These are phyloP conservation scores for Tupaia chinensis DNA, from an alignment of 2,113 vertebrate species.

Conservation along the genomic window DNA sequence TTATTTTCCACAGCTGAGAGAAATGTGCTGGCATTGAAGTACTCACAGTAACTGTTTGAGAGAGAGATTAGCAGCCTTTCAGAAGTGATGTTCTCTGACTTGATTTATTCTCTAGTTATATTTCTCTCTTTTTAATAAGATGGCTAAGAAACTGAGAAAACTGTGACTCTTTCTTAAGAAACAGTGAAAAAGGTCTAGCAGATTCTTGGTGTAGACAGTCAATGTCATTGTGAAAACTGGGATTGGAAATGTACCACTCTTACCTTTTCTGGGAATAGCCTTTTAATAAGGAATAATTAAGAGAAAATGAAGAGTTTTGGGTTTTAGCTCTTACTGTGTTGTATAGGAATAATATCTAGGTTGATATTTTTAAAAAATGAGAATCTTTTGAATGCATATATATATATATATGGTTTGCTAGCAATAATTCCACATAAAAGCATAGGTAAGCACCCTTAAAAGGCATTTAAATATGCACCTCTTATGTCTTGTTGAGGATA, in stretches of 20 bases:
- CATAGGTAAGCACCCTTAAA: background rate
- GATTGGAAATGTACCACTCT: background rate
- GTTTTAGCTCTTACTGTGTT: conserved; percentile 27
- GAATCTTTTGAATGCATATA: background rate
- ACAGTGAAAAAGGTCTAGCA: background rate
- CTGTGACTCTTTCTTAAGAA: background rate
- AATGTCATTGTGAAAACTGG: background rate
- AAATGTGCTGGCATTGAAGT: background rate
- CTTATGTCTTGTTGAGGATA: background rate
- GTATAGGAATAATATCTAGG: background rate
- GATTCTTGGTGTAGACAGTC: background rate
- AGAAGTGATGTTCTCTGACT: conserved; percentile 9
- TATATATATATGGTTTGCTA: background rate
- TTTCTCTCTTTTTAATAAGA: background rate
- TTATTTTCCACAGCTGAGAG: conserved; percentile 5
- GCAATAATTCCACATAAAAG: background rate
- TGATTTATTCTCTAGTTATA: conserved; percentile 8
- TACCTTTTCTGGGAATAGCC: background rate
- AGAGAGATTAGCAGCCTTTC: background rate
- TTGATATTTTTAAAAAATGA: conserved; percentile 8
- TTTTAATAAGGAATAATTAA: background rate
- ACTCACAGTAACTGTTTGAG: background rate
- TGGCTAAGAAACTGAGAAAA: background rate
- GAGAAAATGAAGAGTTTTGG: background rate
- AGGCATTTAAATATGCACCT: background rate